Evolutionary conservation across 1,140 invertebrate genomes (phyloP), one percentile per base, ranked within the genome.

Genomic region (Habropoda laboriosa): DNA sequence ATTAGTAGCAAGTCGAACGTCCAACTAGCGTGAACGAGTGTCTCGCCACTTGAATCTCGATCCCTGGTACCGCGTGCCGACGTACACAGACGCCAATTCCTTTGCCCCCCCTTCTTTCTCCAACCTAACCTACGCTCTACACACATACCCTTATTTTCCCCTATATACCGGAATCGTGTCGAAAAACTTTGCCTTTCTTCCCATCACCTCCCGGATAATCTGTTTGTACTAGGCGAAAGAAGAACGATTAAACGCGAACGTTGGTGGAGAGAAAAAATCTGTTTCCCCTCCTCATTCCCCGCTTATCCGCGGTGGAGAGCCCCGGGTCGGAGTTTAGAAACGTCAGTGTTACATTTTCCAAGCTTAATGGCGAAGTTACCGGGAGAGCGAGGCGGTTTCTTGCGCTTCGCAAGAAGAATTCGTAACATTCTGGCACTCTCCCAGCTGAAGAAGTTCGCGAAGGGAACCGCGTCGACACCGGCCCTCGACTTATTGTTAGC

Each of bases 1-100:
- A 93, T 93, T 93, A 93, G 92, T 89, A 90, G 78, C 72, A 86
- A 88, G 82, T 85, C 75, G 81, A 77, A 77, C 74, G 79, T 77
- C 57, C 79, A 67, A 86, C 72, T 57, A 73, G 71, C 72, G 80
- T 30, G 76, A 85, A 70, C 80, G 66, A 75, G 49, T 30, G 24
- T 63, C 75, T 61, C 57, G 76, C 61, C 67, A 47, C 60, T 73
- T n/a, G 74, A 83, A 83, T 80, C 70, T 71, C 63, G 67, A 70
- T 70, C 75, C 66, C 24, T 38, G 61, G 57, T 16, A 49, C 32
- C 18, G 18, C 42, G 55, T 73, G 27, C 21, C 72, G 27, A 57
- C 49, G 66, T 21, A 53, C 61, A 47, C 57, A 55, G 61, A 75
- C 40, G 30, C 3, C 24, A 18, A 42, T 42, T 27, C 24, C 38